Percentiles rank a stretch among this genome's conserved stretches.
Conservation (phyloP, 1,140 invertebrate species). For the Branchinecta lindahli region DNA sequence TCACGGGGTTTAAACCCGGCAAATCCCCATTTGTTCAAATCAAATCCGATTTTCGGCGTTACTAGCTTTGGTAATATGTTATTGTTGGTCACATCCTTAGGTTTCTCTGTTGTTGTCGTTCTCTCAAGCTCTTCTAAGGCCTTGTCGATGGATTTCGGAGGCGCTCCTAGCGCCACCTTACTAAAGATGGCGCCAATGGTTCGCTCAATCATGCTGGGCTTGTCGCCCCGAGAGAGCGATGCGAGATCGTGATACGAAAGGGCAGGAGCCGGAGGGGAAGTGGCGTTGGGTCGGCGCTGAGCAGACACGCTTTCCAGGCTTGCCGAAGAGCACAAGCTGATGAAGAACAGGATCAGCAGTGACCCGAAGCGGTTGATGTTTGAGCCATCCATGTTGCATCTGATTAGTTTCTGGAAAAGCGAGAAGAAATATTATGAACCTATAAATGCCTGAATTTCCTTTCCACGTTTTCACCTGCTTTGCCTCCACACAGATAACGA, state of each 20-base stretch:
- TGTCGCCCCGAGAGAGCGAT: slow-evolving; percentile 19
- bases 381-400: too few relatives aligned
- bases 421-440: too few relatives aligned
- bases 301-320: too few relatives aligned
- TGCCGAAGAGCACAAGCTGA: too few relatives aligned
- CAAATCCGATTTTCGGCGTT: slow-evolving; percentile 2
- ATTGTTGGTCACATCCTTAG: background rate
- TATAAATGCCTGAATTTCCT: too few relatives aligned
- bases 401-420: too few relatives aligned
- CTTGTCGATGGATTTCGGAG: slow-evolving; percentile 2
- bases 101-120: slow-evolving; percentile 2
- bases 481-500: too few relatives aligned
- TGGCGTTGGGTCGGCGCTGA: background rate
- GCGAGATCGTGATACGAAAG: slow-evolving; percentile 21
- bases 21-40: slow-evolving; percentile 6
- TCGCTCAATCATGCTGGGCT: slow-evolving; percentile 34
- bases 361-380: too few relatives aligned
- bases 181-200: slow-evolving; percentile 47
- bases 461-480: too few relatives aligned
- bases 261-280: slow-evolving; percentile 9
- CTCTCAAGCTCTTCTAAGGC: background rate
- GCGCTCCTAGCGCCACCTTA: slow-evolving; percentile 45
- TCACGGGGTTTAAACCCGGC: background rate
- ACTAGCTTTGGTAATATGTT: background rate
- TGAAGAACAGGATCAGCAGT: too few relatives aligned